phyloP scores from a whole-genome alignment of 2,797 vertebrate species.

The Carcharodon carcharias region DNA sequence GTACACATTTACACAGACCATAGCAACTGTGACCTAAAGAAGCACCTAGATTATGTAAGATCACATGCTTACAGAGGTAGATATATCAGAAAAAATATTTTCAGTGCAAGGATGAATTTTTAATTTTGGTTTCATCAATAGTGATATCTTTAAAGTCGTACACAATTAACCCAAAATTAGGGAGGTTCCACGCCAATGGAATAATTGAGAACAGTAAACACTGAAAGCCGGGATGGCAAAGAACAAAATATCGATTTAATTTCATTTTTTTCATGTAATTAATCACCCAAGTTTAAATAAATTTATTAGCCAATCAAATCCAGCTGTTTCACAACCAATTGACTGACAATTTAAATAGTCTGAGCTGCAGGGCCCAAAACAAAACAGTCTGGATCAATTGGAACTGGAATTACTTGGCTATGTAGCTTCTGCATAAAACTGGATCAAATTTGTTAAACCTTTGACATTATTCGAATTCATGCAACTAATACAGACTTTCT shows the following conservation, averaged over 20 bases:
- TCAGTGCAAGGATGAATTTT: background rate
- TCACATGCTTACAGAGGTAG: background rate
- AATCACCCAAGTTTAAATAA: background rate
- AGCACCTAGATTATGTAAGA: background rate
- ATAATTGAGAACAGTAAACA: background rate
- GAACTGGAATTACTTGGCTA: slow-evolving; percentile 13
- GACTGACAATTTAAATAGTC: background rate
- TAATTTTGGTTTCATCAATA: background rate
- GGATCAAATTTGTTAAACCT: background rate
- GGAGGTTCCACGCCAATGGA: background rate
- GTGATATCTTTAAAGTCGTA: background rate
- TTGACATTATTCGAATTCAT: background rate
- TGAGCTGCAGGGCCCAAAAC: background rate
- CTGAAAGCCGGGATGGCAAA: background rate
- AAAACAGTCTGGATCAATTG: background rate
- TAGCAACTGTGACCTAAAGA: background rate
- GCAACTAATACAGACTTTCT: background rate
- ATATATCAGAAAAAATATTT: background rate
- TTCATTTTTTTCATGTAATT: background rate
- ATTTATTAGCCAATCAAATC: background rate
- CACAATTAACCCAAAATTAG: background rate
- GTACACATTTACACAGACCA: background rate
- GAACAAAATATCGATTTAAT: slow-evolving; percentile 6
- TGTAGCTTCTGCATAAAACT: background rate
- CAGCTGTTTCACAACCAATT: slow-evolving; percentile 28